Percentiles rank a stretch among this genome's conserved stretches.
These are phyloP conservation scores for Protobothrops flavoviridis DNA, from an alignment of 2,113 vertebrate species.

Conservation along the genomic window DNA sequence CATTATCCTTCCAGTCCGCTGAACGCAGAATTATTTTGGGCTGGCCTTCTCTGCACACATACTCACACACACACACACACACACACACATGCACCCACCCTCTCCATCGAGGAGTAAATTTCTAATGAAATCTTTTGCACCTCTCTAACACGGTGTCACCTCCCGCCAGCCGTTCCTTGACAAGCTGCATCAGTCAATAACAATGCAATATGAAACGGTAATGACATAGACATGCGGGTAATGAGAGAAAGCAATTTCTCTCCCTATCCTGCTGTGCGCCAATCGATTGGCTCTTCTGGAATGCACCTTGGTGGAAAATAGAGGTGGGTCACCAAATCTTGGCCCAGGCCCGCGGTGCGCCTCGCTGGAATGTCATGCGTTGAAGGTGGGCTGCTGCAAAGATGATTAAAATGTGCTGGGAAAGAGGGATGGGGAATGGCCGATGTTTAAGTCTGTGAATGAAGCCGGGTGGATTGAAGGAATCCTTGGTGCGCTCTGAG, in stretches of 20 bases:
- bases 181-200: slow-evolving; percentile 64
- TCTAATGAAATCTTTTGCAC: slow-evolving; percentile 49
- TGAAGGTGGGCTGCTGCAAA: slow-evolving; percentile 33
- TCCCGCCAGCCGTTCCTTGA: slow-evolving; percentile 54
- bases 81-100: background rate
- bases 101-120: slow-evolving; percentile 40
- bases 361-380: background rate
- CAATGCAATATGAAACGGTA: slow-evolving; percentile 66
- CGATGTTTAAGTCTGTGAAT: background rate
- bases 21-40: background rate
- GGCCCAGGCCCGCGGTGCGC: background rate
- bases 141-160: slow-evolving; percentile 40
- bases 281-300: slow-evolving; percentile 61
- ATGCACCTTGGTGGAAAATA: slow-evolving; percentile 51
- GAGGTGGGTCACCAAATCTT: slow-evolving; percentile 10
- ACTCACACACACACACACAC: background rate
- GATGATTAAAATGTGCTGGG: slow-evolving; percentile 26
- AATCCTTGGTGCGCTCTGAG: too few species aligned
- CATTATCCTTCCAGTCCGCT: background rate
- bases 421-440: slow-evolving; percentile 27
- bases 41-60: background rate
- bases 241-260: slow-evolving; percentile 67
- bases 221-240: slow-evolving; percentile 60
- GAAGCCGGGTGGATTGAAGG: background rate
- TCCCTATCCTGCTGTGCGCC: slow-evolving; percentile 64